These are phyloP conservation scores for Myotis daubentonii DNA, from an alignment of 2,797 vertebrate genomes.

Conservation along the genomic window DNA sequence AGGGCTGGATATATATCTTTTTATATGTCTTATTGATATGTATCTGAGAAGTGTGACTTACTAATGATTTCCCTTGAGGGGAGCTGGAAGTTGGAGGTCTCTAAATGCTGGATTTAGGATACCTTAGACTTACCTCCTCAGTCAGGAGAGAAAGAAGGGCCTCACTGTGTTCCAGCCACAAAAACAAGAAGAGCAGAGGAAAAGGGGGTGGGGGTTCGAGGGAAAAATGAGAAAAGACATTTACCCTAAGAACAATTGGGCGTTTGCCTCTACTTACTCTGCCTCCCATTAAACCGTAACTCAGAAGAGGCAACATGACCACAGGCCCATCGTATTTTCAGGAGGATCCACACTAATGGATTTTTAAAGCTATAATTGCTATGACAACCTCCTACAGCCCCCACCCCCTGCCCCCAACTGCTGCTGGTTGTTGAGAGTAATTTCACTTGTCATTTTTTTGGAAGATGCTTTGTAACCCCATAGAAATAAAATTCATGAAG, in stretches of 20 bases:
- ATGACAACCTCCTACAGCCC: background rate
- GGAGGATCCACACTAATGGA: background rate
- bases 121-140: background rate
- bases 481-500: background rate
- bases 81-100: slow-evolving; percentile 1
- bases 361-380: background rate
- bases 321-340: background rate
- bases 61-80: background rate
- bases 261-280: background rate
- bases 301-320: background rate
- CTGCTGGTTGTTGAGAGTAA: background rate
- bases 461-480: background rate
- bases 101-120: background rate
- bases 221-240: background rate
- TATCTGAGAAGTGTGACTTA: background rate
- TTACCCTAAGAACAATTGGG: background rate
- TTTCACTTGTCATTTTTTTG: slow-evolving; percentile 35
- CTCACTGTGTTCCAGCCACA: background rate
- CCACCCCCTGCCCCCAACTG: background rate
- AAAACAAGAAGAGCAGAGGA: background rate
- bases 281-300: background rate
- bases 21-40: background rate
- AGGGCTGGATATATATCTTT: no score
- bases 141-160: background rate
- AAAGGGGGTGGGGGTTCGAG: background rate